Evolutionary conservation across 1,140 invertebrate species (phyloP), one percentile per base, ranked within the genome.

Genomic region (Drosophila athabasca): DNA sequence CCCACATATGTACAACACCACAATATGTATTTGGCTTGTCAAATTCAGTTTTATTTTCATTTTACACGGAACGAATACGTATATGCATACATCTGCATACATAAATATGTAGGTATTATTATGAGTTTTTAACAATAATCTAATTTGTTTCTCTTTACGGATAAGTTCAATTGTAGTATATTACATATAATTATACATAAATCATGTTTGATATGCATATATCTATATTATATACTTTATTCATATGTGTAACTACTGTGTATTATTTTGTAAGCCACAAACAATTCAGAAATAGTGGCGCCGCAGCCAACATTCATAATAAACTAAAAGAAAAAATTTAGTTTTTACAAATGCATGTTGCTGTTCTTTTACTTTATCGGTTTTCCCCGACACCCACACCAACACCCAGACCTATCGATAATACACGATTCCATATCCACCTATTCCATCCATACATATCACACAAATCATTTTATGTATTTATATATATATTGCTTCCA

Each of bases 321-420:
- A 74, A 74, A 74, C 70, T 74, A 74, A 74, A 74, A 48, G 51
- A 74, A 31, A 65, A 75, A 48, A 60, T 74, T 62, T 81, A 72
- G 62, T 70, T 80, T 67, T 64, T 72, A 67, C 31, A 57, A 70
- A 49, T 51, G 49, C 55, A 53, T 51, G 45, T 15, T 44, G 26
- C 15, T 57, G 35, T 51, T 19, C 39, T 53, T 22, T 35, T 31
- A 43, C 48, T 62, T 45, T 22, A 0, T 46, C n/a, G n/a, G 15
- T 24, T 13, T 24, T 35, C 39, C 24, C 26, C 7, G 8, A n/a
- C 15, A 11, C 35, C 11, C 35, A 13, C 39, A n/a, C 26, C 7
- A 9, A n/a, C 15, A 11, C 35, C 11, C 35, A 13, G 35, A 13
- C 11, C 35, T 39, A 39, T 8, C 31, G 0, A 22, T 48, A 29